Base-by-base conservation (phyloP, 2,888 invertebrate species). In the Tetragonisca angustula region DNA sequence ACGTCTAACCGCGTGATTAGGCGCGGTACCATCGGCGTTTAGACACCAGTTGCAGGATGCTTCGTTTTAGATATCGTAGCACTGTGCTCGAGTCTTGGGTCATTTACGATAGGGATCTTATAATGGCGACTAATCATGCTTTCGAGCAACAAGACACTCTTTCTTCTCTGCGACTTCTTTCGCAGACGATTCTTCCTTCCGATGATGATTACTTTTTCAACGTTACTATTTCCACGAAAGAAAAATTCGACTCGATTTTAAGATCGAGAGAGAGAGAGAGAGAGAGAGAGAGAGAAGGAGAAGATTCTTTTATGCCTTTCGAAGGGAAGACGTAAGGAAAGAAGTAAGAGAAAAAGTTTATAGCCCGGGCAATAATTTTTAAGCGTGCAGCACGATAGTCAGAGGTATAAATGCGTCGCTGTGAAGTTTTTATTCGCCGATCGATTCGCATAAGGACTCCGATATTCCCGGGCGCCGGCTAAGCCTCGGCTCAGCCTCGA, bases 401-500 rank as follows among this genome's bases (percentile, higher is more conserved):
- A 56, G 68, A 64, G 78, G 79, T 64, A 84, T 83, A 79, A 85
- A 84, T 81, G 81, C 72, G 61, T 71, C 77, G 81, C 76, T 76
- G 85, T 64, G 76, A 80, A 83, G 83, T 83, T 87, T 87, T 87
- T 83, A 79, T 78, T 81, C 83, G 65, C 50, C 81, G 84, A 87
- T 87, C 87, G 87, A 87, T 87, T 81, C 74, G 56, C 79, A 43
- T 79, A 77, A 87, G 78, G 81, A 81, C 83, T 83, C 80, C 72
- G 77, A 87, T 83, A 83, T 86, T 87, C 77, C 81, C 56, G 76
- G 52, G 72, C 81, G 81, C 69, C 73, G 88, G 79, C 81, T 87
- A 83, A 88, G 84, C 88, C 82, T 76, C 83, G 86, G 81, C 82
- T 90, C 83, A 88, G 79, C 76, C 83, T 68, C 81, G 81, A 86